Evolutionary conservation across 2,797 vertebrate genomes (phyloP).

Genomic region (Choloepus didactylus): DNA sequence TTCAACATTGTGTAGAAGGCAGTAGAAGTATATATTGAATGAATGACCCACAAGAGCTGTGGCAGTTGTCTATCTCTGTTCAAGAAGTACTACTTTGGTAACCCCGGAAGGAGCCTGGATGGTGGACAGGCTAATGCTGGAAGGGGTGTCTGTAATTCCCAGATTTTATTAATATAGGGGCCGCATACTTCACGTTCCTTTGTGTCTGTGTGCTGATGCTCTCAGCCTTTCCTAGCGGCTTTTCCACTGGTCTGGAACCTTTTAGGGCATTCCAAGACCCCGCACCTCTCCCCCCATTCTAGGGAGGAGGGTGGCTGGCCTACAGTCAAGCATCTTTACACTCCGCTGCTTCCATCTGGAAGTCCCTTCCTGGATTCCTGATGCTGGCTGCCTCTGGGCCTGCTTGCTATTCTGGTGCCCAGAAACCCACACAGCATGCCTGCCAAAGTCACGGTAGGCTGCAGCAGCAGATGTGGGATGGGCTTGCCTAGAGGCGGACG

Average conservation of each 20-base stretch:
- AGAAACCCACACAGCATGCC: constrained; percentile 62
- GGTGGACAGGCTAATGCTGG: constrained; percentile 29
- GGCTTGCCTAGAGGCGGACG: neutral
- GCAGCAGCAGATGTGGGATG: neutral
- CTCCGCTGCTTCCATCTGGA: constrained; percentile 79
- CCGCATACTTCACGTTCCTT: constrained; percentile 69
- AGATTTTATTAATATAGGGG: constrained; percentile 61
- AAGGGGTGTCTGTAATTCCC: constrained; percentile 37
- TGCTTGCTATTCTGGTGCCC: constrained; percentile 68
- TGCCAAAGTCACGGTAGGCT: constrained; percentile 15
- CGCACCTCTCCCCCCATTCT: neutral
- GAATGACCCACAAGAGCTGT: neutral
- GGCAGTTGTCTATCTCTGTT: constrained; percentile 15
- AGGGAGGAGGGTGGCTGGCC: constrained; percentile 43
- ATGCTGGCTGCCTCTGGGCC: constrained; percentile 68
- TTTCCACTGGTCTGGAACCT: constrained; percentile 71
- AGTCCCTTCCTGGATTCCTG: constrained; percentile 69
- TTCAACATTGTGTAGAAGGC: neutral
- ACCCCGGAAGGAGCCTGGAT: neutral
- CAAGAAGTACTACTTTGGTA: constrained; percentile 7
- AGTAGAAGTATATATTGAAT: neutral
- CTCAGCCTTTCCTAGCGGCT: constrained; percentile 64
- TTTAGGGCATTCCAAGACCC: constrained; percentile 77
- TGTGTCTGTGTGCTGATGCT: constrained; percentile 18
- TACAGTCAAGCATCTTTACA: constrained; percentile 78